Evolutionary conservation across 2,797 vertebrate genomes (phyloP).

Genomic region (Gobio occitaniae): DNA sequence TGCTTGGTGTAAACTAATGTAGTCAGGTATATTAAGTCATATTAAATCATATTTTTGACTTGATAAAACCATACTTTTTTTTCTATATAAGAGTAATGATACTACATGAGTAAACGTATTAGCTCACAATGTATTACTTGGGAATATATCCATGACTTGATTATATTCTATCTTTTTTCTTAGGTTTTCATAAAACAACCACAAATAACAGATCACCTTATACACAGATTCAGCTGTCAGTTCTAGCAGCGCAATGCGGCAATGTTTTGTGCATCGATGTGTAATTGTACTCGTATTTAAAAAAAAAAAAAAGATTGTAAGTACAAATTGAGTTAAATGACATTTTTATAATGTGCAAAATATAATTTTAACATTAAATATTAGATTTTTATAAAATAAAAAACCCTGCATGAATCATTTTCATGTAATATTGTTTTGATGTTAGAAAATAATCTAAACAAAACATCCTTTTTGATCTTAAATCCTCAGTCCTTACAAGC

Average conservation of each 20-base stretch:
- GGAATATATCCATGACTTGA: background rate
- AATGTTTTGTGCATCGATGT: background rate
- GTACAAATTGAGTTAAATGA: background rate
- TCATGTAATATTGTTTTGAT: background rate
- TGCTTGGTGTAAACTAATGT: background rate
- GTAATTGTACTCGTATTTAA: background rate
- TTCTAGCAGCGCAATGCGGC: background rate
- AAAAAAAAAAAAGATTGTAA: background rate
- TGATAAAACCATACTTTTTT: background rate
- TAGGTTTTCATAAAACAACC: background rate
- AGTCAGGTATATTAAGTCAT: background rate
- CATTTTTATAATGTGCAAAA: background rate
- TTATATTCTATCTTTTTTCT: background rate
- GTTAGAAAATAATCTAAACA: background rate
- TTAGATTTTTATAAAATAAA: background rate
- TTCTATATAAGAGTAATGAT: background rate
- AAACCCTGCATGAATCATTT: background rate
- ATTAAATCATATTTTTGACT: background rate
- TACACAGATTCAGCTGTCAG: background rate
- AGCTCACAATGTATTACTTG: background rate
- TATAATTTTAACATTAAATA: background rate
- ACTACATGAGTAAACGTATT: background rate
- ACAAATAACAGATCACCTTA: background rate
- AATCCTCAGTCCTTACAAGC: background rate
- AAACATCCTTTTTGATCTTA: slow-evolving; percentile 32